Base-by-base conservation (phyloP, 2,888 invertebrate species). In the Apomyelois bistriatella region DNA sequence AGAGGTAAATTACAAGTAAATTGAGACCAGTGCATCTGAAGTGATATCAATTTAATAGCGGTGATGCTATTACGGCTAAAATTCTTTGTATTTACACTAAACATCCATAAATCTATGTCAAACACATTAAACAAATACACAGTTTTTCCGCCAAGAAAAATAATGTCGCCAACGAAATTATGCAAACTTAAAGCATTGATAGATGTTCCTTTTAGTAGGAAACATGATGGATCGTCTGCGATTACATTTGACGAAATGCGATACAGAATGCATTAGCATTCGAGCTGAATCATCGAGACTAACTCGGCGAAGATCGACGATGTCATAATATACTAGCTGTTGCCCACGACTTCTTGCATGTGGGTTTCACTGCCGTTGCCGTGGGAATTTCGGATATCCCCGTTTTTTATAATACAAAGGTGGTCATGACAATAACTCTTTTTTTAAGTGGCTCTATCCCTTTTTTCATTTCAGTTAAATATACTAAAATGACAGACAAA, bases 201-300 rank as follows among this genome's bases (percentile, higher is more conserved):
- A 73, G 73, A 78, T 72, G 73, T 75, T 74, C 75, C 73, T 70
- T 76, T 77, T 74, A 70, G 76, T 74, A 72, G 75, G 74, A 77
- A 71, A 78, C 73, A 77, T 70, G 65, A 87, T 88, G 79, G 87
- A 87, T 87, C 80, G 69, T 74, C 73, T 76, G 73, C 74, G 79
- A 76, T 76, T 75, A 79, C 76, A 70, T 84, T 79, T 85, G 80
- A 79, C 79, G 86, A 82, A 85, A 84, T 72, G 71, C 79, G 86
- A 86, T 89, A 87, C 68, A 68, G 72, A 82, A 86, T 85, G 85
- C 85, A 88, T 88, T 87, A 85, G 74, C 78, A 82, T 82, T 83
- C 72, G 68, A 57, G 84, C 81, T 80, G 81, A 84, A 68, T 86
- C 86, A 87, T 73, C 59, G 61, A 61, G 63, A 61, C 56, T 53